Conservation (phyloP, 2,888 invertebrate genomes). For the Megalurothrips usitatus region DNA sequence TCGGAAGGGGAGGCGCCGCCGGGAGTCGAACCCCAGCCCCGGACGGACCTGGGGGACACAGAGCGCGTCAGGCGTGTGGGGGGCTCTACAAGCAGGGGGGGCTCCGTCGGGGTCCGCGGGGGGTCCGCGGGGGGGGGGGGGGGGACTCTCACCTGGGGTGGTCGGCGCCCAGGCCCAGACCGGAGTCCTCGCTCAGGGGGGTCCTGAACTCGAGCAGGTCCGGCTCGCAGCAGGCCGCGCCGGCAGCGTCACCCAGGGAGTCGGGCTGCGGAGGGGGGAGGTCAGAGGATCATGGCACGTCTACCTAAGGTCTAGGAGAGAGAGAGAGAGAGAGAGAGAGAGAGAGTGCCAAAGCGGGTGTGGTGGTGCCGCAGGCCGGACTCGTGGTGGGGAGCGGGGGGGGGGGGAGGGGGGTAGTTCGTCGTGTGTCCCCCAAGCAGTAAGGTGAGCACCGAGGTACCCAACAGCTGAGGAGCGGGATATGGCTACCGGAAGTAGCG, state of each 20-base stretch:
- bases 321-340: background rate
- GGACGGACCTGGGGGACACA: background rate
- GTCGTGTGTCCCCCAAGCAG: too few species aligned
- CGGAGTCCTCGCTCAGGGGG: slow-evolving; percentile 19
- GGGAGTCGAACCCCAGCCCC: background rate
- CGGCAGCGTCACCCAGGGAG: background rate
- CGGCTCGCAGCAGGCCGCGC: background rate
- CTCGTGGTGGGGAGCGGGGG: too few species aligned
- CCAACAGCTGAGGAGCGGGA: too few species aligned
- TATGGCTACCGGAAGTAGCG: too few species aligned
- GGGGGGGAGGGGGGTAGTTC: too few species aligned
- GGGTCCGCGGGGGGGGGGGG: too few species aligned
- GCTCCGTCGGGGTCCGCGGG: too few species aligned
- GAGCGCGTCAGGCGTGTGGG: background rate
- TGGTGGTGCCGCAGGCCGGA: background rate
- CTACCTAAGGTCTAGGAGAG: background rate
- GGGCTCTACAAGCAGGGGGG: background rate
- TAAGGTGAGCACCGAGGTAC: too few species aligned
- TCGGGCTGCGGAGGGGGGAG: slow-evolving; percentile 5
- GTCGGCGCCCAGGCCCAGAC: slow-evolving; percentile 11
- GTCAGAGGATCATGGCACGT: too few species aligned
- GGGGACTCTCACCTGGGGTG: background rate
- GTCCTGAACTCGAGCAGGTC: slow-evolving; percentile 17
- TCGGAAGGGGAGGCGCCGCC: background rate
- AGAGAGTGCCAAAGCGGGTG: background rate